These are phyloP conservation scores for Gymnocheta viridis DNA, from an alignment of 2,888 invertebrate genomes.

Conservation along the genomic window DNA sequence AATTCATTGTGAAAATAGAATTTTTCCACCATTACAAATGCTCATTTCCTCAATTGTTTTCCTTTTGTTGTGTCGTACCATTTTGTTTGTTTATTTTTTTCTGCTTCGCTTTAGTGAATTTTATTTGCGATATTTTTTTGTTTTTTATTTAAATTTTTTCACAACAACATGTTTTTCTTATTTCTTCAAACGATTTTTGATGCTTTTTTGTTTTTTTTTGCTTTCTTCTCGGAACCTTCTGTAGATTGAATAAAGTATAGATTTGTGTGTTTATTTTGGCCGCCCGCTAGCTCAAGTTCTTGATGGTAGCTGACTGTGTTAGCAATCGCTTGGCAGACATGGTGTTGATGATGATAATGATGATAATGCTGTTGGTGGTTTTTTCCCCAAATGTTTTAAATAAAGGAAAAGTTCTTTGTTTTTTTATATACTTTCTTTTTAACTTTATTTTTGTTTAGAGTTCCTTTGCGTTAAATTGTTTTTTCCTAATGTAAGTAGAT, in stretches of 20 bases:
- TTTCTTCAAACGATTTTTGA: slow-evolving; percentile 29
- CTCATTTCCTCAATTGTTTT: slow-evolving; percentile 47
- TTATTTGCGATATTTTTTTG: slow-evolving; percentile 18
- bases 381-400: slow-evolving; percentile 27
- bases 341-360: slow-evolving; percentile 9
- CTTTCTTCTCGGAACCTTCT: background rate
- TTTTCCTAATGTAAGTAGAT: background rate
- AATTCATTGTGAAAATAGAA: slow-evolving; percentile 35
- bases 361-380: slow-evolving; percentile 21
- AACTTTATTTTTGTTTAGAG: background rate
- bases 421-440: slow-evolving; percentile 1
- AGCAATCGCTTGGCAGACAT: background rate
- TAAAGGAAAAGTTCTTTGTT: slow-evolving; percentile 21
- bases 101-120: background rate
- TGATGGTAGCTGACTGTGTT: background rate
- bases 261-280: slow-evolving; percentile 27
- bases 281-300: background rate
- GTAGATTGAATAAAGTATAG: slow-evolving; percentile 30
- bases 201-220: background rate
- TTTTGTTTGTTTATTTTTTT: slow-evolving; percentile 23
- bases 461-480: background rate
- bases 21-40: slow-evolving; percentile 41
- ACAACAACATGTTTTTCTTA: slow-evolving; percentile 40
- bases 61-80: slow-evolving; percentile 9
- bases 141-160: slow-evolving; percentile 3